phyloP scores from a whole-genome alignment of 2,888 invertebrate species.

The Drosophila barbarae region DNA sequence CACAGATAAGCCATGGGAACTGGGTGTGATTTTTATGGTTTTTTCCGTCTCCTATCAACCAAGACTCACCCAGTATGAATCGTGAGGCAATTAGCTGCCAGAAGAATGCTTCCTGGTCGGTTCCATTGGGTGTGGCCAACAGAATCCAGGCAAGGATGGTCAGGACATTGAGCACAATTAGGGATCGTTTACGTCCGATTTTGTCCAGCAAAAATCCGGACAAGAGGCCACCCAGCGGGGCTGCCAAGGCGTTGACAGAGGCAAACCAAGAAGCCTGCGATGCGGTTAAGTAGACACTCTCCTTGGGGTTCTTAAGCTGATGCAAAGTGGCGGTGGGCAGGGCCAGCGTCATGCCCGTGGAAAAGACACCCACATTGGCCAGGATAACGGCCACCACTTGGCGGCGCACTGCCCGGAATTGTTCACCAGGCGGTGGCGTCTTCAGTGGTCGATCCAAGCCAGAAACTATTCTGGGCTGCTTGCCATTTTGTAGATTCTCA shows the following conservation, averaged over 20 bases:
- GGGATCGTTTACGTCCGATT: slow-evolving; percentile 77
- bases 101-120: slow-evolving; percentile 60
- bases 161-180: slow-evolving; percentile 74
- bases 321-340: slow-evolving; percentile 76
- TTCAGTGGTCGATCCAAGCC: slow-evolving; percentile 57
- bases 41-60: neutral
- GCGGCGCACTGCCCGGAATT: slow-evolving; percentile 72
- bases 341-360: slow-evolving; percentile 77
- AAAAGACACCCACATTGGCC: slow-evolving; percentile 77
- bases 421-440: slow-evolving; percentile 74
- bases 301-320: slow-evolving; percentile 68
- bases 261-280: slow-evolving; percentile 79
- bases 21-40: slow-evolving; percentile 9
- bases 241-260: slow-evolving; percentile 76
- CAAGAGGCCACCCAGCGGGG: slow-evolving; percentile 78
- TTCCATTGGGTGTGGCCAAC: slow-evolving; percentile 72
- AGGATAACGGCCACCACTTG: slow-evolving; percentile 77
- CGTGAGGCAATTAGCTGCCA: slow-evolving; percentile 76
- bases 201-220: slow-evolving; percentile 76
- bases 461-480: slow-evolving; percentile 53
- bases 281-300: slow-evolving; percentile 64
- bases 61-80: slow-evolving; percentile 75
- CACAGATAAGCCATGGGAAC: slow-evolving; percentile 4
- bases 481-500: slow-evolving; percentile 24
- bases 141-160: slow-evolving; percentile 76